These are phyloP conservation scores for Pogonognathellus flavescens DNA, from an alignment of 1,140 invertebrate genomes.

Conservation along the genomic window DNA sequence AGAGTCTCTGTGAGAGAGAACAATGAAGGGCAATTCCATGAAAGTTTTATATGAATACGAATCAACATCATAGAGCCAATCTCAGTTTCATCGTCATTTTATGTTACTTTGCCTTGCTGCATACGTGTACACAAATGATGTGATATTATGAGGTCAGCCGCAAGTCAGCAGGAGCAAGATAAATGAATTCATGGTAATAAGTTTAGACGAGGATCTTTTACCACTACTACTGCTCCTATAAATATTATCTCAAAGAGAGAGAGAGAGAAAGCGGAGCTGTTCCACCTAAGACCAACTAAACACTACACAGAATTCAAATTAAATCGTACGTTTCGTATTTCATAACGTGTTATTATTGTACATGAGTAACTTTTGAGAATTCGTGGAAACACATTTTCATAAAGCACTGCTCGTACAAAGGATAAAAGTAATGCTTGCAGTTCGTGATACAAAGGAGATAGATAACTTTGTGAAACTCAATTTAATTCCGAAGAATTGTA, in stretches of 20 bases:
- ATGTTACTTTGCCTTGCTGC: not conserved
- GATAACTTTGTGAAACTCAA: no score
- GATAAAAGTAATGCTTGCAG: no score
- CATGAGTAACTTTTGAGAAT: no score
- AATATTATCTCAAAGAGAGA: not conserved
- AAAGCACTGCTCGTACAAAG: no score
- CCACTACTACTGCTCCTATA: not conserved
- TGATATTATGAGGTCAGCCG: constrained; percentile 30
- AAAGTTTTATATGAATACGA: not conserved
- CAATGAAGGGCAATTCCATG: constrained; percentile 21
- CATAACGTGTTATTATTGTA: no score
- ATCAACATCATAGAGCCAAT: constrained; percentile 8
- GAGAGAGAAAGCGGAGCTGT: not conserved
- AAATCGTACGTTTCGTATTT: not conserved
- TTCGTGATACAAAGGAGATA: no score
- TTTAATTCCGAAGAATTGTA: no score
- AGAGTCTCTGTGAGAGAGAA: not conserved
- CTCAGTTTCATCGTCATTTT: constrained; percentile 13
- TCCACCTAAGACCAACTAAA: not conserved
- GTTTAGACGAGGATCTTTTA: constrained; percentile 1
- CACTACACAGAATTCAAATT: not conserved
- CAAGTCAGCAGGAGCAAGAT: constrained; percentile 45
- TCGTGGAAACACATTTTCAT: no score
- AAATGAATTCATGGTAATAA: constrained; percentile 44
- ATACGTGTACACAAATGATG: constrained; percentile 26